Evolutionary conservation across 2,113 vertebrate genomes (phyloP), one percentile per base, ranked within the genome.

Genomic region (Phylloscopus whistleri): DNA sequence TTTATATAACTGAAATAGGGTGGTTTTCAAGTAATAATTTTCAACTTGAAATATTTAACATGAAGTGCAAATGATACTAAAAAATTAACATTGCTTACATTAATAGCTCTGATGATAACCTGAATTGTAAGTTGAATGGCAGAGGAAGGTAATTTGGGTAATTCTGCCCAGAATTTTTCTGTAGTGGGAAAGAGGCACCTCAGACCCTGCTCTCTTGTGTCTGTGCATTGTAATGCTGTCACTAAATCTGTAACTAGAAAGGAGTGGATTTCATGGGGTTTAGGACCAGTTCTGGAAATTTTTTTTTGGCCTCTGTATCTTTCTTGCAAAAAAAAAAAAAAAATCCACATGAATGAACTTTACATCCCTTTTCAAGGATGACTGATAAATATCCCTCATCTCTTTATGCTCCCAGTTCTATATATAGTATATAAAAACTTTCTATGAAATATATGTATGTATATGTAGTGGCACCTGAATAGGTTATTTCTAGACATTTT

Each of bases 161-260:
- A 74, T 80, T 94, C 90, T 89, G 48, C n/a, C 44, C 30, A 87
- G 69, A 72, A 43, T 58, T 94, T 92, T 94, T 87, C 55, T 67
- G 30, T 31, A 59, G 12, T 33, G n/a, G 30, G 27, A 83, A 41
- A 63, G 39, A 5, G 14, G 26, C 35, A 79, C 21, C 26, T 53
- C 15, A 35, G 43, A 53, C 64, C 28, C 26, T 28, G 28, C 13
- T 72, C 9, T 63, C 6, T 5, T 46, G 13, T 35, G 21, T 72
- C 63, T 80, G 20, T 59, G 52, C 31, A 28, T 75, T 72, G 12
- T 27, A 31, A 16, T 68, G 43, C 48, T 73, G 11, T 73, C 62
- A 37, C 3, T 64, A 60, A 74, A 63, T 49, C 64, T 10, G 2
- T 24, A 75, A 59, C 23, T 51, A 74, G 46, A 66, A 78, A 37